Conservation (phyloP, 2,113 vertebrate genomes). For the Bujurquina vittata region DNA sequence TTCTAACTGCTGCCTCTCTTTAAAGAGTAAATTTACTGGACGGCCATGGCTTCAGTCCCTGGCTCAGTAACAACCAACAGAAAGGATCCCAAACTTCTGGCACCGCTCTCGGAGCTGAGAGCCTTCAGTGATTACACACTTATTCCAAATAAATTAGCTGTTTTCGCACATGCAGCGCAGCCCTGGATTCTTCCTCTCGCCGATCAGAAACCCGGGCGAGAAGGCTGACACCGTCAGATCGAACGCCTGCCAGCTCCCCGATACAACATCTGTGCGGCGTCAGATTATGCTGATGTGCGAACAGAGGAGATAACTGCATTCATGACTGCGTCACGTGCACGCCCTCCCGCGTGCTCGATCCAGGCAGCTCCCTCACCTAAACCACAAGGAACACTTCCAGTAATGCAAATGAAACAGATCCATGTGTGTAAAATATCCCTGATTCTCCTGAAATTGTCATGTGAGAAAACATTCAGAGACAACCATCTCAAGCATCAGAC, state of each 20-base stretch:
- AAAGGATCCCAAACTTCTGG: neutral
- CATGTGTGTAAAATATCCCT: neutral
- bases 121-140: neutral
- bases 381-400: neutral
- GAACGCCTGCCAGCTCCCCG: neutral
- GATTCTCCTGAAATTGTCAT: neutral
- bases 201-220: neutral
- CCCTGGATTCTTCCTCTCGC: neutral
- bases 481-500: neutral
- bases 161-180: neutral
- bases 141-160: slow-evolving; percentile 6
- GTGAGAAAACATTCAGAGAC: neutral
- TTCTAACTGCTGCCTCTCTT: neutral
- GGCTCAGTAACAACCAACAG: neutral
- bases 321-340: neutral
- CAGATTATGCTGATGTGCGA: neutral
- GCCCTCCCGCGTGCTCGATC: neutral
- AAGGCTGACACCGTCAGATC: neutral
- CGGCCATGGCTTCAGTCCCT: neutral
- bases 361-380: neutral
- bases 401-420: neutral
- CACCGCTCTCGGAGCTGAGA: neutral
- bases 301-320: neutral
- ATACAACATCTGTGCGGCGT: neutral
- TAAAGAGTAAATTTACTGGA: neutral